phyloP scores from a whole-genome alignment of 2,888 invertebrate species.

The Oxycera nigricornis region DNA sequence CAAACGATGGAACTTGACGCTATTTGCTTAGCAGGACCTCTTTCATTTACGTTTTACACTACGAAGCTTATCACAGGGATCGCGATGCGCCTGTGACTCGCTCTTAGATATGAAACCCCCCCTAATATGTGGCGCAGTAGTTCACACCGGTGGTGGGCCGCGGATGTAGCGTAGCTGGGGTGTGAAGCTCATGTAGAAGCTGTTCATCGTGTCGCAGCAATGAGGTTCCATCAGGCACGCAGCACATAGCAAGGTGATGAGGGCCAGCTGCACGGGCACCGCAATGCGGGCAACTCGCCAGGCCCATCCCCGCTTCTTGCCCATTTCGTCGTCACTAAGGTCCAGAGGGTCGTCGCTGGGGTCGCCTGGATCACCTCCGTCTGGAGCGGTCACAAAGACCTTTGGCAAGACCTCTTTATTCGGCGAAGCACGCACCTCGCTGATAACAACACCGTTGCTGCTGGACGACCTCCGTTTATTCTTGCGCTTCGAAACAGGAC shows the following conservation, averaged over 20 bases:
- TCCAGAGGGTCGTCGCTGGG: constrained; percentile 50
- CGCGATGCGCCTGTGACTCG: neutral
- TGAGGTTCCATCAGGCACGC: constrained; percentile 76
- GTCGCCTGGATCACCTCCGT: constrained; percentile 53
- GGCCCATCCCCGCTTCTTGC: constrained; percentile 63
- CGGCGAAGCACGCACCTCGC: neutral
- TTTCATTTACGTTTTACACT: constrained; percentile 13
- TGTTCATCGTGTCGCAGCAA: constrained; percentile 78
- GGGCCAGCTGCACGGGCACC: constrained; percentile 73
- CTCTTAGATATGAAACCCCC: neutral
- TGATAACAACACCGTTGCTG: neutral
- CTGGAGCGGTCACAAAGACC: constrained; percentile 33
- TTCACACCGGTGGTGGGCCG: constrained; percentile 78
- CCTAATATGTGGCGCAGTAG: neutral
- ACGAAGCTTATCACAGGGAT: constrained; percentile 24
- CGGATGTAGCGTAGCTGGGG: constrained; percentile 78
- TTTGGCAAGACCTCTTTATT: neutral
- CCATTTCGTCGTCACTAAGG: constrained; percentile 48
- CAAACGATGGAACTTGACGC: neutral
- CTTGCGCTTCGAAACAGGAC: constrained; percentile 48
- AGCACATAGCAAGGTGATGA: constrained; percentile 73
- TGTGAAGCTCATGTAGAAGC: constrained; percentile 73
- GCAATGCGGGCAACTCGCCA: constrained; percentile 74
- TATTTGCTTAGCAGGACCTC: constrained; percentile 14
- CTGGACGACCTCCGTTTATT: constrained; percentile 47